A percentile compares a stretch with the other conserved stretches of the same genome.
Conservation (phyloP, 2,797 vertebrate species). For the Bradypus variegatus region DNA sequence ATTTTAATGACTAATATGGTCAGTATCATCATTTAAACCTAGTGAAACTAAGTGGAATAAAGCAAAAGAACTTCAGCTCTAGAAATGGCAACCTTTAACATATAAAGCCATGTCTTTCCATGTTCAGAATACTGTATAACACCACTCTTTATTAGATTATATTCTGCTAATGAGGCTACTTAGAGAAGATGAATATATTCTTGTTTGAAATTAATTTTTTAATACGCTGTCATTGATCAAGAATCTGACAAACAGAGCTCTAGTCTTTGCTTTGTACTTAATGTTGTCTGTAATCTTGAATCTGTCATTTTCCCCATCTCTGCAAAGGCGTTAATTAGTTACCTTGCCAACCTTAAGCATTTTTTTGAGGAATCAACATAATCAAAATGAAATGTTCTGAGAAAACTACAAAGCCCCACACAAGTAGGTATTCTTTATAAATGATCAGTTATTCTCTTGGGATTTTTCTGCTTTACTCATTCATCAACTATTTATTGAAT, state of each 20-base stretch:
- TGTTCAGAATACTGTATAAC: neutral
- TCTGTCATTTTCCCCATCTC: neutral
- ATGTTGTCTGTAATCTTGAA: neutral
- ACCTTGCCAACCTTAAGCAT: neutral
- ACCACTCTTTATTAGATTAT: neutral
- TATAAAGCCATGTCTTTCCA: neutral
- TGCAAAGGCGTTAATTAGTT: neutral
- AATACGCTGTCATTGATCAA: neutral
- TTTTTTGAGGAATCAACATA: conserved; percentile 27
- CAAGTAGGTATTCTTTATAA: neutral
- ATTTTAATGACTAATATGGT: neutral
- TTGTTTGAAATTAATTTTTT: neutral
- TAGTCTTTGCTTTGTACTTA: neutral
- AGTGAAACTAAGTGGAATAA: neutral
- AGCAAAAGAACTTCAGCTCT: neutral
- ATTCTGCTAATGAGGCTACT: neutral
- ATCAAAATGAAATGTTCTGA: neutral
- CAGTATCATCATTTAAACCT: conserved; percentile 1
- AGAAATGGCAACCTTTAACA: neutral
- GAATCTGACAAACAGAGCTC: neutral
- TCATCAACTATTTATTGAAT: neutral
- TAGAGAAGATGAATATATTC: neutral
- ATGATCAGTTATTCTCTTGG: neutral
- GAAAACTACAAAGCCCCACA: neutral
- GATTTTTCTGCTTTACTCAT: neutral